phyloP scores from a whole-genome alignment of 1,140 invertebrate genomes.

The Bactericera cockerelli region DNA sequence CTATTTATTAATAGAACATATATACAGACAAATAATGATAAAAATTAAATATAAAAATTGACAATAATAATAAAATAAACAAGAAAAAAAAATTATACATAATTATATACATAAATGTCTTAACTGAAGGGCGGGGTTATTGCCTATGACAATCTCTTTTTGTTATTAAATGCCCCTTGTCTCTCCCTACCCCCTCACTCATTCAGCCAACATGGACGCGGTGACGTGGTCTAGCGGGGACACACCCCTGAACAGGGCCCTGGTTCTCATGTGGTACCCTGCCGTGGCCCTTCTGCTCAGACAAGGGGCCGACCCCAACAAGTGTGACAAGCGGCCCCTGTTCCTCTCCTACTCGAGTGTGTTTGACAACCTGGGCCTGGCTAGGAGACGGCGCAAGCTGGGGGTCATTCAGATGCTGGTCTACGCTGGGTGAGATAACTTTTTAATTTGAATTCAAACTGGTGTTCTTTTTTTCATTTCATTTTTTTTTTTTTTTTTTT shows the following conservation, averaged over 20 bases:
- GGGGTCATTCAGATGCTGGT: conserved; percentile 26
- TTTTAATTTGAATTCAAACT: background rate
- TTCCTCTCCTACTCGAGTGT: conserved; percentile 13
- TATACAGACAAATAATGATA: too few species aligned
- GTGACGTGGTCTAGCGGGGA: conserved; percentile 25
- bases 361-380: conserved; percentile 30
- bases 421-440: conserved; percentile 24
- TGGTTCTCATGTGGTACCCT: conserved; percentile 29
- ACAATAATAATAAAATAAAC: too few species aligned
- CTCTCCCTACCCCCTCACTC: too few species aligned
- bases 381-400: conserved; percentile 28
- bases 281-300: conserved; percentile 32
- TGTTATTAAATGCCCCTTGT: too few species aligned
- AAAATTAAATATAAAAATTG: too few species aligned
- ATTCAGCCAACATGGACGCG: background rate
- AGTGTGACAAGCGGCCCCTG: conserved; percentile 11
- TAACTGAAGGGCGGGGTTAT: too few species aligned
- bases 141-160: too few species aligned
- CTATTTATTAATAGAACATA: too few species aligned
- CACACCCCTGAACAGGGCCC: conserved; percentile 33
- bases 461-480: conserved; percentile 14
- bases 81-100: too few species aligned
- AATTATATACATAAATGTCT: too few species aligned
- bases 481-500: too few species aligned
- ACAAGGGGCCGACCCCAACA: conserved; percentile 32